Conservation (phyloP, 2,888 invertebrate species). For the Heliconius erato region DNA sequence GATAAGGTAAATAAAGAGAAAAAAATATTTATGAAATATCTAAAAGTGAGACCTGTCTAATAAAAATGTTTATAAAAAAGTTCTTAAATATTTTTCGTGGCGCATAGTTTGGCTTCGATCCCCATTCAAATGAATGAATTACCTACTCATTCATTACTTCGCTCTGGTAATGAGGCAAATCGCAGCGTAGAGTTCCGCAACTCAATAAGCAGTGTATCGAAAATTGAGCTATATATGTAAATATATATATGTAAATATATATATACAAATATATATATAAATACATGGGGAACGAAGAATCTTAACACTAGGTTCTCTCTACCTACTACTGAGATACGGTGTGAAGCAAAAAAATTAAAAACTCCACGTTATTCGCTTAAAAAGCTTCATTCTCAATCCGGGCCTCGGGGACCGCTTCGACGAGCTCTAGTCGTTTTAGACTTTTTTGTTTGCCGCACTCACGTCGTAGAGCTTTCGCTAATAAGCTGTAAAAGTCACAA, state of each 20-base stretch:
- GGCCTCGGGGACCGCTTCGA: conserved; percentile 1
- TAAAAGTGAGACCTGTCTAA: too few species aligned
- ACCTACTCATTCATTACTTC: not conserved
- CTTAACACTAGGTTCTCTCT: not conserved
- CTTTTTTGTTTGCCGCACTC: conserved; percentile 15
- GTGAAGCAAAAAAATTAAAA: not conserved
- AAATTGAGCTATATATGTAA: too few species aligned
- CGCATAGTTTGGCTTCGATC: too few species aligned
- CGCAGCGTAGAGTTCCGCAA: not conserved
- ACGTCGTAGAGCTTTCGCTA: conserved; percentile 1
- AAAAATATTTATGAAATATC: too few species aligned
- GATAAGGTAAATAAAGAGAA: too few species aligned
- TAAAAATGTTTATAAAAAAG: too few species aligned
- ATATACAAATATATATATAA: too few species aligned
- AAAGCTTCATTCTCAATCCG: conserved; percentile 1
- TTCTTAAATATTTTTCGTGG: too few species aligned
- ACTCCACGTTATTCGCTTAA: not conserved
- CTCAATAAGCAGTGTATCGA: too few species aligned
- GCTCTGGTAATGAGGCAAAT: not conserved
- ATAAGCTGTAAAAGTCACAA: conserved; percentile 23
- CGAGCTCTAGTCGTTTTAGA: not conserved
- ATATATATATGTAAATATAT: too few species aligned
- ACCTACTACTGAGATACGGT: not conserved
- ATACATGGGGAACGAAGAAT: not conserved
- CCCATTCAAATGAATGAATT: too few species aligned